These are phyloP conservation scores for Notarius quadriscutis DNA, from an alignment of 2,113 vertebrate genomes.

Conservation along the genomic window DNA sequence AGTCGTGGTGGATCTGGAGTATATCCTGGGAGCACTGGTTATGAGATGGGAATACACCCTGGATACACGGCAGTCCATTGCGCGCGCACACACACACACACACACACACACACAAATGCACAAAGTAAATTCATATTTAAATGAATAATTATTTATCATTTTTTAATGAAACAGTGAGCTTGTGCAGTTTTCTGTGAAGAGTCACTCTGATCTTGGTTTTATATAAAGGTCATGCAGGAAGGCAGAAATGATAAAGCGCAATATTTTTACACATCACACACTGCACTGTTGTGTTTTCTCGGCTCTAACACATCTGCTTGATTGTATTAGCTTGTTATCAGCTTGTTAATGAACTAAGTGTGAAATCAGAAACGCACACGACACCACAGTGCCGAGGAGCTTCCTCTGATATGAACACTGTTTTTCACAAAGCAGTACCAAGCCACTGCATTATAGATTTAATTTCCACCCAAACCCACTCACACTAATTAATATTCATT, in stretches of 20 bases:
- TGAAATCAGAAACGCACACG: background rate
- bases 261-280: background rate
- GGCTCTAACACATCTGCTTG: background rate
- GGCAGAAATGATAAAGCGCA: background rate
- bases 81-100: background rate
- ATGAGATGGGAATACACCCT: background rate
- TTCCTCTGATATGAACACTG: background rate
- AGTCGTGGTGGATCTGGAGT: background rate
- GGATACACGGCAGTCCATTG: too few relatives aligned
- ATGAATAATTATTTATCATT: background rate
- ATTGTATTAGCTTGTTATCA: background rate
- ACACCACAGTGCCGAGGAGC: background rate
- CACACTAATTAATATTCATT: conserved; percentile 3
- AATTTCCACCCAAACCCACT: background rate
- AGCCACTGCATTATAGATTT: background rate
- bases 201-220: background rate
- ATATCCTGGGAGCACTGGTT: background rate
- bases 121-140: too few relatives aligned
- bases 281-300: background rate
- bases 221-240: background rate
- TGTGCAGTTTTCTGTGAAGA: background rate
- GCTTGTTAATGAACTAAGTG: background rate
- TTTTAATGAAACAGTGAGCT: background rate
- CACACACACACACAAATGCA: background rate
- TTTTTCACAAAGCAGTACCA: background rate